phyloP scores from a whole-genome alignment of 2,888 invertebrate genomes.

The Seira musarum region DNA sequence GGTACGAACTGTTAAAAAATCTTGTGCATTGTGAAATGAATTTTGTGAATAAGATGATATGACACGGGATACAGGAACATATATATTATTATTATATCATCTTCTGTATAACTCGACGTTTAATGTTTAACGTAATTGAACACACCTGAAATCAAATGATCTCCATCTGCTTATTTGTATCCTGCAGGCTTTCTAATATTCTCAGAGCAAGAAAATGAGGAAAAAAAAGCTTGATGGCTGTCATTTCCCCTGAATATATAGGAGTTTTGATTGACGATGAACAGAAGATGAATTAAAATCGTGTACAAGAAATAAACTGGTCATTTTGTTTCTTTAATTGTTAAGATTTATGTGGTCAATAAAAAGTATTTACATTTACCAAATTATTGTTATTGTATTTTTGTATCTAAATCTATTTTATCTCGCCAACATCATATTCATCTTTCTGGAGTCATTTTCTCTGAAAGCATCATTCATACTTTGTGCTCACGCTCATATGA shows the following conservation, averaged over 20 bases:
- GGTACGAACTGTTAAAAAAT: too few species aligned
- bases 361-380: background rate
- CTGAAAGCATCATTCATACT: too few species aligned
- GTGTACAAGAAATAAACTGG: slow-evolving; percentile 39
- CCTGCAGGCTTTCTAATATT: background rate
- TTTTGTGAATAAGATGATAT: too few species aligned
- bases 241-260: slow-evolving; percentile 8
- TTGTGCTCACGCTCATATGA: too few species aligned
- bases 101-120: background rate
- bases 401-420: too few species aligned
- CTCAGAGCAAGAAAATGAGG: slow-evolving; percentile 4
- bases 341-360: slow-evolving; percentile 9
- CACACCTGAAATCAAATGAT: slow-evolving; percentile 31
- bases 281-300: slow-evolving; percentile 9
- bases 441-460: too few species aligned
- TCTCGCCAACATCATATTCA: too few species aligned
- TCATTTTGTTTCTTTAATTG: slow-evolving; percentile 31
- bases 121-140: too few species aligned
- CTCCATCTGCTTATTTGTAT: slow-evolving; percentile 42
- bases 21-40: too few species aligned
- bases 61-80: too few species aligned
- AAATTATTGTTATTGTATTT: too few species aligned
- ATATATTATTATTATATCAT: background rate
- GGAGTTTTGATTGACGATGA: background rate
- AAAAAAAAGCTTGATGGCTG: slow-evolving; percentile 28